Conservation (phyloP, 2,797 vertebrate species). For the Anas bahamensis region DNA sequence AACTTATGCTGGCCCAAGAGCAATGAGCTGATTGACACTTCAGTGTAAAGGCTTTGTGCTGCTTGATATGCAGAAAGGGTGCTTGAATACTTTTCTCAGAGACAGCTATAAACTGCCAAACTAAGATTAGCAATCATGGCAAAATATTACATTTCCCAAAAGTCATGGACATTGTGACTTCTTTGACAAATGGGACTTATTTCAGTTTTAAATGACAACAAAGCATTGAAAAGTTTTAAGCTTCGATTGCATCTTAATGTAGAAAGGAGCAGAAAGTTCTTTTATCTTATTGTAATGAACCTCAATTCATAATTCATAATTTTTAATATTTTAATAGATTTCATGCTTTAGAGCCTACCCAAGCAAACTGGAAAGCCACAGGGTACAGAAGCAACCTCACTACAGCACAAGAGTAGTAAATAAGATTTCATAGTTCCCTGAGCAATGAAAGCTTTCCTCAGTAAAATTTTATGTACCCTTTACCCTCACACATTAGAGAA, state of each 20-base stretch:
- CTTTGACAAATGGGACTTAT: conserved; percentile 22
- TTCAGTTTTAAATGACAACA: conserved; percentile 26
- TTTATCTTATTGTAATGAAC: conserved; percentile 29
- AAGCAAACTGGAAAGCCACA: conserved; percentile 22
- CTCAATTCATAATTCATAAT: conserved; percentile 55
- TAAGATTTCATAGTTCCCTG: conserved; percentile 1
- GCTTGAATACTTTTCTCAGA: conserved; percentile 25
- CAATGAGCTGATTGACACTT: conserved; percentile 9
- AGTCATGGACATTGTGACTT: conserved; percentile 2
- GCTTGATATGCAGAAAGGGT: conserved; percentile 39
- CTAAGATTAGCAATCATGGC: conserved; percentile 35
- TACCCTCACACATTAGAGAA: not conserved
- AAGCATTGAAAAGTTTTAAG: not conserved
- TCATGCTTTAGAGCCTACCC: not conserved
- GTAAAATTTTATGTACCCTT: conserved; percentile 34
- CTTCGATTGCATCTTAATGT: not conserved
- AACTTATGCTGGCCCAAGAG: not conserved
- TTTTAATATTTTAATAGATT: conserved; percentile 63
- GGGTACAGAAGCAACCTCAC: not conserved
- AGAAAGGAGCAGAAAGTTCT: not conserved
- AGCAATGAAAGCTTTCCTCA: not conserved
- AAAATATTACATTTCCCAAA: conserved; percentile 48
- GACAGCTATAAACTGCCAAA: conserved; percentile 30
- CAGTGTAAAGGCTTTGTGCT: not conserved
- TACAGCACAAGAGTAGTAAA: not conserved